These are phyloP conservation scores for Otus sunia DNA, from an alignment of 2,113 vertebrate genomes.

Conservation along the genomic window DNA sequence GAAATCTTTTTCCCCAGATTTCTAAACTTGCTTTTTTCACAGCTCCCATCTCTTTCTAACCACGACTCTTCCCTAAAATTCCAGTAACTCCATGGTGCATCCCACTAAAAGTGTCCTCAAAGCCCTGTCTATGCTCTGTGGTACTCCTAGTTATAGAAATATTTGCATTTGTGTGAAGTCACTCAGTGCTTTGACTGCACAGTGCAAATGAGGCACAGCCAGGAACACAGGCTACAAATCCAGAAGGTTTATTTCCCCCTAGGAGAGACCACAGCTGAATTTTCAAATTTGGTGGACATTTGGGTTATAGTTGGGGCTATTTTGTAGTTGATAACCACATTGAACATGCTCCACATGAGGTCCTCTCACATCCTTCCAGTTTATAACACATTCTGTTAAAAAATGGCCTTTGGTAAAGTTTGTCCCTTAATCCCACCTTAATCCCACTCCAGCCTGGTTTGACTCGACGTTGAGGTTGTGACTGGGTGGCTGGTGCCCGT, in stretches of 20 bases:
- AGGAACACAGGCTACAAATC: neutral
- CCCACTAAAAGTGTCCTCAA: neutral
- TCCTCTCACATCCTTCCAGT: neutral
- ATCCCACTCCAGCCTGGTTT: neutral
- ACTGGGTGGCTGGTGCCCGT: fast-evolving
- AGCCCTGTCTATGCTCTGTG: neutral
- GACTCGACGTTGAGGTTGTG: fast-evolving
- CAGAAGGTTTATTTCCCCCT: neutral
- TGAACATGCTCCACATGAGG: fast-evolving
- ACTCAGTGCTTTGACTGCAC: neutral
- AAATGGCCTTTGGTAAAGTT: neutral
- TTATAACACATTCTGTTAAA: neutral
- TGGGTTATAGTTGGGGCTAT: neutral
- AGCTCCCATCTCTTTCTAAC: neutral
- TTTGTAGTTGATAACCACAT: neutral
- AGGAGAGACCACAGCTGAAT: neutral
- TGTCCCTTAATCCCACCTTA: neutral
- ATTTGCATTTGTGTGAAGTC: neutral
- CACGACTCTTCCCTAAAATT: neutral
- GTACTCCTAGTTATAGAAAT: neutral
- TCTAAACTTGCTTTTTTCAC: neutral
- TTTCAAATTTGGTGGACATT: neutral
- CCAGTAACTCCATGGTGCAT: neutral
- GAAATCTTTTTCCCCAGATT: neutral
- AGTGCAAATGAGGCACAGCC: neutral